Conservation (phyloP, 2,797 vertebrate genomes). For the Acanthurus tractus region DNA sequence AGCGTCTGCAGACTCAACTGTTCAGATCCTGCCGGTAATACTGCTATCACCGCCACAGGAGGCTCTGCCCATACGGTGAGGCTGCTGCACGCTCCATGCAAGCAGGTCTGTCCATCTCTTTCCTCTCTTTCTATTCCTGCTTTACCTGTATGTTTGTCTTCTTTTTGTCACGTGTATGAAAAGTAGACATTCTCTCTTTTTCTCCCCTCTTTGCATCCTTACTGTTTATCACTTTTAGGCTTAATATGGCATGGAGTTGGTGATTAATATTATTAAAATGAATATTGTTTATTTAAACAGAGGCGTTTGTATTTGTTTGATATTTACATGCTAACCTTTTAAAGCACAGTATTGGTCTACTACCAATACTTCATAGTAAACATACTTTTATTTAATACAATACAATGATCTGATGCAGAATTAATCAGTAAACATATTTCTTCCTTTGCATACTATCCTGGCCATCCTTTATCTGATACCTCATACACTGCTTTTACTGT, state of each 20-base stretch:
- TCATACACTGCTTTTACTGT: slow-evolving; percentile 29
- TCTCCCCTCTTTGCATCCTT: slow-evolving; percentile 32
- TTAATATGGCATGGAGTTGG: neutral
- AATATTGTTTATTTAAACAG: neutral
- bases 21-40: slow-evolving; percentile 84
- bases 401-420: slow-evolving; percentile 12
- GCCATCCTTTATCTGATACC: slow-evolving; percentile 21
- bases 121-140: slow-evolving; percentile 71
- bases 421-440: neutral
- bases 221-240: slow-evolving; percentile 16
- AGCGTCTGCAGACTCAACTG: slow-evolving; percentile 95
- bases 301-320: slow-evolving; percentile 5
- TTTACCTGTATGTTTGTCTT: slow-evolving; percentile 55
- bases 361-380: slow-evolving; percentile 5
- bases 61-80: slow-evolving; percentile 83
- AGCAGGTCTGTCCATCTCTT: slow-evolving; percentile 86
- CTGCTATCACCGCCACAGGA: slow-evolving; percentile 65
- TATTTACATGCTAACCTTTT: neutral
- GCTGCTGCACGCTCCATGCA: slow-evolving; percentile 85
- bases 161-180: slow-evolving; percentile 29
- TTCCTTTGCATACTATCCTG: slow-evolving; percentile 12
- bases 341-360: neutral
- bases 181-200: slow-evolving; percentile 40
- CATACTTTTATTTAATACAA: slow-evolving; percentile 3
- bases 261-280: neutral